Base-by-base conservation (phyloP, 2,797 vertebrate genomes). In the Ispidina picta region DNA sequence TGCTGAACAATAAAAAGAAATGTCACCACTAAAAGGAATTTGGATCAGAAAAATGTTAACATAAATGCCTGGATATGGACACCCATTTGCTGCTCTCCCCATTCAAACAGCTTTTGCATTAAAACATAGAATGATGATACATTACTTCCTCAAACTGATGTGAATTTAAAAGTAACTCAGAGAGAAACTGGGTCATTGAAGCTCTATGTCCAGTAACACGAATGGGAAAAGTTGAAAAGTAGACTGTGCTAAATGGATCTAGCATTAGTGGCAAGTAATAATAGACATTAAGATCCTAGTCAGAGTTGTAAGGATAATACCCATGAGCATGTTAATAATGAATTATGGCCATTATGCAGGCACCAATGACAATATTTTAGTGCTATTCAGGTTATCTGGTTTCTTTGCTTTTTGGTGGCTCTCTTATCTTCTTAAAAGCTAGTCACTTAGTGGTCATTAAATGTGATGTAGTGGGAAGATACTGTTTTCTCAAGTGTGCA, bases 1-100 rank as follows among this genome's bases (percentile, higher is more conserved):
- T 87, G 79, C 86, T 91, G 86, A 93, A 77, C 54, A 58, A 23
- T 37, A 29, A 82, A 93, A 94, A 95, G 74, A 95, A 94, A 95
- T 84, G 71, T 86, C 84, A 90, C 31, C 35, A 63, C 59, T 89
- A 84, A 95, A 95, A 95, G 88, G 71, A 78, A 62, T 69, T 56
- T 54, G 83, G 65, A 71, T 88, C 72, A 66, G 63, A 86, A 69
- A 88, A 68, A 83, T 19, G 15, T 79, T 93, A 92, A 63, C 73
- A 29, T 86, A 93, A 93, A 92, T 62, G 55, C 28, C 72, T 79
- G 73, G 76, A 88, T 82, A 78, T 55, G 49, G 80, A 55, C 56
- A 74, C 31, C 29, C 43, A 69, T 89, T 90, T 83, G 43, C 43
- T 15, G n/a, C 60, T 84, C 55, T 33, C 56, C 83, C 79, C 71